Percentiles rank a stretch among this genome's conserved stretches.
Evolutionary conservation across 1,140 invertebrate species (phyloP).

Genomic region (Cotesia typhae): DNA sequence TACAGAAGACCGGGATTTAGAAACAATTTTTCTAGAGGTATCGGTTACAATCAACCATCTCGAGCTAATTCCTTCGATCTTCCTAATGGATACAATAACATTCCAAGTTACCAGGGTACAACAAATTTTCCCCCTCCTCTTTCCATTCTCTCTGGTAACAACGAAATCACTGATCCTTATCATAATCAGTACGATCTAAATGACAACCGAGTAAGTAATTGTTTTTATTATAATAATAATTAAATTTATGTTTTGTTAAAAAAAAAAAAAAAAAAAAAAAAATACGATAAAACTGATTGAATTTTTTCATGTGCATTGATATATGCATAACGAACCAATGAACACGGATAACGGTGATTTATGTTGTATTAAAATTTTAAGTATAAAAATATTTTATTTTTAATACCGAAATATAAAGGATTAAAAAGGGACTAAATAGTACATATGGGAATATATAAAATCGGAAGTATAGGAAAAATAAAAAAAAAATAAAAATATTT

Average conservation of each 20-base stretch:
- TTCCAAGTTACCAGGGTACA: constrained; percentile 23
- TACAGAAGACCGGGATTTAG: constrained; percentile 50
- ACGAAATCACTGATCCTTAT: constrained; percentile 39
- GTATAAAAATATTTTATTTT: constrained; percentile 9
- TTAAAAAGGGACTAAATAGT: background rate
- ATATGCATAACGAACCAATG: background rate
- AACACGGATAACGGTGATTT: background rate
- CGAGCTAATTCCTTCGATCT: constrained; percentile 32
- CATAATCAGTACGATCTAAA: constrained; percentile 46
- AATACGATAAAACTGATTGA: too few relatives aligned
- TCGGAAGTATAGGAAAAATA: too few relatives aligned
- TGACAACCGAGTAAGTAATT: constrained; percentile 50
- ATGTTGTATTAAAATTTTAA: background rate
- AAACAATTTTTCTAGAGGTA: constrained; percentile 15
- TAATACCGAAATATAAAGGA: background rate
- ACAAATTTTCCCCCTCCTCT: background rate
- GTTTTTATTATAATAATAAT: too few relatives aligned
- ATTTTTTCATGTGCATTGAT: too few relatives aligned
- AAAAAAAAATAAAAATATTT: too few relatives aligned
- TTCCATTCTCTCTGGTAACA: constrained; percentile 32
- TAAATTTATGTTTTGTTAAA: too few relatives aligned
- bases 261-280: too few relatives aligned
- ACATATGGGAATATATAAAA: constrained; percentile 7
- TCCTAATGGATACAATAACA: constrained; percentile 25
- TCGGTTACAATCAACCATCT: constrained; percentile 35